Conservation (phyloP, 2,888 invertebrate genomes). For the Meandrusa payeni region DNA sequence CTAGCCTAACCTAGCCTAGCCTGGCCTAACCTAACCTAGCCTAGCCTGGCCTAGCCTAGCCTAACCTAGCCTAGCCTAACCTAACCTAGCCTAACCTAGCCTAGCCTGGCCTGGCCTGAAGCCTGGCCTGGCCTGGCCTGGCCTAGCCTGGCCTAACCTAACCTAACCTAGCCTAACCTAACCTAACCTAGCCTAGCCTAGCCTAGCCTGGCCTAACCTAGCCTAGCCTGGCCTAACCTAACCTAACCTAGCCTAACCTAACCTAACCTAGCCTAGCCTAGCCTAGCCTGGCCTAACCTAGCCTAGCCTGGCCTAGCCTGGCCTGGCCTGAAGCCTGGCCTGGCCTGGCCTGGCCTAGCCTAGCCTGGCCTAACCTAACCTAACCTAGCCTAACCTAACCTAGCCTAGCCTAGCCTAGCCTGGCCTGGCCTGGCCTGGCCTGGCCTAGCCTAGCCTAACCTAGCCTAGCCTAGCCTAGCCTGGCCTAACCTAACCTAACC, state of each 20-base stretch:
- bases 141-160: conserved; percentile 5
- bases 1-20: conserved; percentile 11
- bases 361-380: conserved; percentile 10
- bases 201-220: conserved; percentile 4
- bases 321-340: too few species aligned
- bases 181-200: conserved; percentile 4
- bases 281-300: conserved; percentile 14
- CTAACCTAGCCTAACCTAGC: conserved; percentile 12
- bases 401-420: conserved; percentile 22
- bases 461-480: conserved; percentile 19
- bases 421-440: conserved; percentile 20
- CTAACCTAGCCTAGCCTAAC: conserved; percentile 11
- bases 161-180: conserved; percentile 4
- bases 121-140: conserved; percentile 6
- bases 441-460: conserved; percentile 24
- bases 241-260: conserved; percentile 4
- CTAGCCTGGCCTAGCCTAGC: conserved; percentile 9
- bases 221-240: conserved; percentile 4
- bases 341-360: conserved; percentile 14
- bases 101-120: too few species aligned
- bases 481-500: conserved; percentile 23
- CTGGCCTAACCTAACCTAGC: conserved; percentile 11
- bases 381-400: conserved; percentile 11
- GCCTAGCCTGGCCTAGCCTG: conserved; percentile 16
- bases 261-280: conserved; percentile 4